These are phyloP conservation scores for Myathropa florea DNA, from an alignment of 2,888 invertebrate species.

Conservation along the genomic window DNA sequence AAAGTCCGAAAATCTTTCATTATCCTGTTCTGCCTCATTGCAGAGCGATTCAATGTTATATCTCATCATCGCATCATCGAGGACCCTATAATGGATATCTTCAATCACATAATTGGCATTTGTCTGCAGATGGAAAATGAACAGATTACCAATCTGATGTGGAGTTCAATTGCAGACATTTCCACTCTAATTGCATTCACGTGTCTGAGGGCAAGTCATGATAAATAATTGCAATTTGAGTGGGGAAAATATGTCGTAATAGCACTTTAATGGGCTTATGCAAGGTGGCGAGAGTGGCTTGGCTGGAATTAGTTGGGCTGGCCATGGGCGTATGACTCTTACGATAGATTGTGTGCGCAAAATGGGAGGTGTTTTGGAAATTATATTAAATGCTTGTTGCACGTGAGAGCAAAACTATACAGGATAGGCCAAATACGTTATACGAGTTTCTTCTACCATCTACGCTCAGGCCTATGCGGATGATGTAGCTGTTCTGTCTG, in stretches of 20 bases:
- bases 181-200: constrained; percentile 40
- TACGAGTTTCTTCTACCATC: too few species aligned
- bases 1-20: too few species aligned
- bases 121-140: too few species aligned
- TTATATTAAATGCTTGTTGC: not conserved
- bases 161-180: not conserved
- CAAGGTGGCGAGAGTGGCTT: not conserved
- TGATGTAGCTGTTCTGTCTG: too few species aligned
- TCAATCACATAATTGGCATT: too few species aligned
- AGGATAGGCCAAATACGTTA: too few species aligned
- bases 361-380: not conserved
- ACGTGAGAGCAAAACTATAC: too few species aligned
- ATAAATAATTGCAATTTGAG: constrained; percentile 35
- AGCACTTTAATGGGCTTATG: constrained; percentile 21
- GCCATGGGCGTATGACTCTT: not conserved
- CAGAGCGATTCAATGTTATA: too few species aligned
- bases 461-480: too few species aligned
- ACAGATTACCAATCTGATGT: not conserved
- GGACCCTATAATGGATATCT: too few species aligned
- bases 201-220: constrained; percentile 24
- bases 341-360: not conserved
- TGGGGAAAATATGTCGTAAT: constrained; percentile 43
- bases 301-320: not conserved
- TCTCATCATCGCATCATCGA: too few species aligned
- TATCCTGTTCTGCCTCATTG: too few species aligned